Evolutionary conservation across 2,113 vertebrate species (phyloP), one percentile per base, ranked within the genome.

Genomic region (Bufo gargarizans): DNA sequence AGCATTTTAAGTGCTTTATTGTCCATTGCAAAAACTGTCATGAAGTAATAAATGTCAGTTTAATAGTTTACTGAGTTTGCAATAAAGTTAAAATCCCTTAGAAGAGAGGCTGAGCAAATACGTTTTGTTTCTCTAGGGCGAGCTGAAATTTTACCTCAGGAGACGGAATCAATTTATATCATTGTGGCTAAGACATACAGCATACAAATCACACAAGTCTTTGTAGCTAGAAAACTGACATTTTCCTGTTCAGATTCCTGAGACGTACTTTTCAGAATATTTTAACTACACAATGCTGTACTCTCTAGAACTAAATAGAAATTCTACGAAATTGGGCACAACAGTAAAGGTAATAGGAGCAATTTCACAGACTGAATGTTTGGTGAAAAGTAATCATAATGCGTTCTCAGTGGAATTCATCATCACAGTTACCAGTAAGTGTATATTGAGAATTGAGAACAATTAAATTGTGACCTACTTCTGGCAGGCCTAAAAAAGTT

Each of bases 41-140:
- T 72, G 65, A 84, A 83, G 80, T 77, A 82, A 83, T 88, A 82
- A 77, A 88, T 84, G 87, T 88, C 87, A 88, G 81, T 88, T 88
- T 88, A 88, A 88, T 88, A 84, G 87, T 88, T 83, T 88, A 88
- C 87, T 88, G 87, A 88, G 87, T 72, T 88, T 88, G 87, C 87
- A 83, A 67, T 88, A 88, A 88, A 88, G 87, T 88, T 88, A 77
- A 84, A 88, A 82, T 84, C 71, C 72, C 17, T 84, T 88, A 88
- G 81, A 88, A 83, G 87, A 84, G 87, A 83, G 79, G 80, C 82
- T 58, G 82, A 89, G 87, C 82, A 89, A 89, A 89, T 83, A 84
- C 72, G 81, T 89, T 89, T 78, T 84, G 87, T 89, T 84, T 89
- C 87, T 89, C 87, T 89, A 69, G 82, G 82, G 87, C 61, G n/a